phyloP scores from a whole-genome alignment of 2,113 vertebrate species.

The Centrocercus urophasianus region DNA sequence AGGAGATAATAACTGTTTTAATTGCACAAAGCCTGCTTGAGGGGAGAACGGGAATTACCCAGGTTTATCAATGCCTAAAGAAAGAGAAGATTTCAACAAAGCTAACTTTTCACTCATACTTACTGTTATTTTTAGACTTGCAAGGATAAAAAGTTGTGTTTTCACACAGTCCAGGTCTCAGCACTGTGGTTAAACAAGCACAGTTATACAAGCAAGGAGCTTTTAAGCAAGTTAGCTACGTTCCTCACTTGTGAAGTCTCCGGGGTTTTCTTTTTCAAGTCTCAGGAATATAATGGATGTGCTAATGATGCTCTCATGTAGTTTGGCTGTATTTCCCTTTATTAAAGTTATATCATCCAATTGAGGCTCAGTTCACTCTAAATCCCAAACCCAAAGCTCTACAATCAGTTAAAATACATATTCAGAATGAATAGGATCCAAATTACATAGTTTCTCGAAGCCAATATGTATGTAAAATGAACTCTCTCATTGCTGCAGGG shows the following conservation, averaged over 20 bases:
- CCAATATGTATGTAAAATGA: conserved; percentile 24
- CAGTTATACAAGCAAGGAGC: not conserved
- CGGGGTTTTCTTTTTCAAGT: conserved; percentile 20
- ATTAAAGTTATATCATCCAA: conserved; percentile 18
- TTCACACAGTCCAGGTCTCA: not conserved
- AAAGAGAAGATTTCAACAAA: conserved; percentile 1
- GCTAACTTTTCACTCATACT: not conserved
- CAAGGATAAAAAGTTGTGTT: not conserved
- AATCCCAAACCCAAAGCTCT: conserved; percentile 3
- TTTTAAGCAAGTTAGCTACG: conserved; percentile 7
- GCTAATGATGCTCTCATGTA: conserved; percentile 42
- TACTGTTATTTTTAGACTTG: conserved; percentile 12
- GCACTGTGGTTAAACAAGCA: not conserved
- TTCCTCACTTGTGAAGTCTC: conserved; percentile 42
- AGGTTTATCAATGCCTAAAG: not conserved
- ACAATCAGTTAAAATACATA: conserved; percentile 24
- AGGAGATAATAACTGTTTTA: not conserved
- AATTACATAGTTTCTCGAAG: conserved; percentile 27
- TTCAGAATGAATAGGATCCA: conserved; percentile 31
- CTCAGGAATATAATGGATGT: conserved; percentile 4
- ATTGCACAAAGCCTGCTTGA: not conserved
- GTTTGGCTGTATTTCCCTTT: conserved; percentile 42
- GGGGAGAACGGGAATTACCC: not conserved
- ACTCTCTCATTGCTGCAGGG: not conserved
- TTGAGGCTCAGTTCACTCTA: not conserved